Evolutionary conservation across 37 sponge, comb jelly and placozoan genomes (phyloP), one percentile per base, ranked within the genome.

Genomic region (Axinella damicornis): DNA sequence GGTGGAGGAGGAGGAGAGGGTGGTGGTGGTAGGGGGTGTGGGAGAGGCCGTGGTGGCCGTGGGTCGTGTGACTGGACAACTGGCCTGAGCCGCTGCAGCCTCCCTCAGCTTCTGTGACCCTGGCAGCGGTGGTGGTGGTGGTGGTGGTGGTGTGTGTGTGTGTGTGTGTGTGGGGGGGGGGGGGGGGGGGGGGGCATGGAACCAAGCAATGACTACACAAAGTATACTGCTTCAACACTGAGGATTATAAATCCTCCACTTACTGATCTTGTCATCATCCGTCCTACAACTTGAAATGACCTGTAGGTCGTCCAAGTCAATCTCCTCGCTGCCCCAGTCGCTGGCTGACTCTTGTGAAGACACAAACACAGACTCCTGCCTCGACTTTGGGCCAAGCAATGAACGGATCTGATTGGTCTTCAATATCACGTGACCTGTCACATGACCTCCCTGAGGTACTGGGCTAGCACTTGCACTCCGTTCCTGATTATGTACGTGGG

Each of bases 201-300:
- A 61, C 13, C 4, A 25, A 25, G 62, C n/a, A n/a, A n/a, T n/a
- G n/a, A n/a, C n/a, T n/a, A n/a, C n/a, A n/a, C n/a, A n/a, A n/a
- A n/a, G n/a, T n/a, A n/a, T 9, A 46, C 46, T 46, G 46, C 46
- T 46, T 9, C 46, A 46, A 12, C 46, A 46, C 4, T 46, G n/a
- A n/a, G n/a, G n/a, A 12, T 9, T 46, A 4, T 46, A 46, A 46
- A 46, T 4, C 27, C 55, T 30, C 5, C 21, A 87, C 91, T 90
- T 64, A 90, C 91, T 66, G 30, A 90, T 64, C 59, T 90, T 90
- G 63, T 84, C 85, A 22, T 90, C 91, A 67, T 90, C 91, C 22
- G 91, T 90, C 53, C 65, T 78, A 52, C 58, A 76, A 4, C 41
- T 25, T 22, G 74, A 62, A 4, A 74, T 30, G 19, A 62, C 37